Base-by-base conservation (phyloP, 2,888 invertebrate genomes). In the Scaptomyza parva region DNA sequence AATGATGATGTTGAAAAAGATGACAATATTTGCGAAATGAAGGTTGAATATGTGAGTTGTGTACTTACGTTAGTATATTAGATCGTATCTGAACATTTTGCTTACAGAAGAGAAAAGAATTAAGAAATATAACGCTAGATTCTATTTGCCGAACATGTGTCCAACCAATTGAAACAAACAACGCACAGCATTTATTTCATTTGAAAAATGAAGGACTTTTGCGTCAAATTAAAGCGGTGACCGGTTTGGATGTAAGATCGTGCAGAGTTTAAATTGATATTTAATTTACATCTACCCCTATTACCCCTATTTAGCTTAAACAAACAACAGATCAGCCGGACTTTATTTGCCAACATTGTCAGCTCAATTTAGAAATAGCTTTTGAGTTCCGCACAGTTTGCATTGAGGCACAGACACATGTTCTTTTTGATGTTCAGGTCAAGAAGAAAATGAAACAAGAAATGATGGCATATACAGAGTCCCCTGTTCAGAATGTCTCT, bases 351-450 rank as follows among this genome's bases (percentile, higher is more conserved):
- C 45, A 48, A 2, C 11, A 57, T 18, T 79, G 78, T 22, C 64
- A 44, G 12, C 52, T 62, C 7, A 60, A 59, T 24, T 37, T 79
- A 14, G 60, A 81, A 17, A 63, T 65, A 24, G 85, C 85, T 3
- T 44, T 20, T 2, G 75, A 84, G 26, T 79, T 79, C 48, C 85
- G 78, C 8, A 50, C 45, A 20, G 60, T 57, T 33, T 79, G 78
- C 43, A 74, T 78, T 44, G 67, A 74, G 48, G 55, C 78, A 8
- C 78, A 79, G 41, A 9, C 51, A 1, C 40, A 55, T 5, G 18
- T 37, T 5, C 22, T 52, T 7, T 43, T 44, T 11, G 44, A 61
- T 11, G 18, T 58, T 24, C 50, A 70, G 30, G 8, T 55, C 7
- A 76, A 70, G 26, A 14, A 58, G 2, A 50, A 33, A 12, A n/a